Evolutionary conservation across 2,797 vertebrate species (phyloP).

Genomic region (Tragelaphus eurycerus): DNA sequence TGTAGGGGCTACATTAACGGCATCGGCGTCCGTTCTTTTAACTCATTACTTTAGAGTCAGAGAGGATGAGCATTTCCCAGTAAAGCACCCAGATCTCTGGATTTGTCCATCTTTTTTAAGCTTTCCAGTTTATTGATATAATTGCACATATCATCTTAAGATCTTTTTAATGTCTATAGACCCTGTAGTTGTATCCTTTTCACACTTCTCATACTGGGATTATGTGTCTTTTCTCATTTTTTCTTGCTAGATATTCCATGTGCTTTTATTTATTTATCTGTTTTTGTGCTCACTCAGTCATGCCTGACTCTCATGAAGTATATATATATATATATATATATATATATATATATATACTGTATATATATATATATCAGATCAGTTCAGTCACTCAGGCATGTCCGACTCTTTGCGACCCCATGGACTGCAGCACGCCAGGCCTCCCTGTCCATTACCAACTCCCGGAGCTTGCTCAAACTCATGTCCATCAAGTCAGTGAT

Average conservation of each 20-base stretch:
- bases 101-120: neutral
- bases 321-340: no score
- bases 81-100: neutral
- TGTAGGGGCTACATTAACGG: fast-evolving
- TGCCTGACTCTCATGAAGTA: neutral
- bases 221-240: neutral
- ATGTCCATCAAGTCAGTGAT: neutral
- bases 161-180: neutral
- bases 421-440: fast-evolving
- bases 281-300: neutral
- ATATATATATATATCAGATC: neutral
- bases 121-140: neutral
- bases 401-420: fast-evolving
- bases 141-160: neutral
- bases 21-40: fast-evolving
- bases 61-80: no score
- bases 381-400: neutral
- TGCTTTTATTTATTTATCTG: neutral
- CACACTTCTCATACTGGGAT: neutral
- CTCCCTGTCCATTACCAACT: neutral
- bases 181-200: neutral
- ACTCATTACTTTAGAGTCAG: neutral
- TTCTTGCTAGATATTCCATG: neutral
- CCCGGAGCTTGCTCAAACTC: neutral
- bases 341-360: no score